Evolutionary conservation across 2,113 vertebrate species (phyloP).

Genomic region (Anoura caudifer): DNA sequence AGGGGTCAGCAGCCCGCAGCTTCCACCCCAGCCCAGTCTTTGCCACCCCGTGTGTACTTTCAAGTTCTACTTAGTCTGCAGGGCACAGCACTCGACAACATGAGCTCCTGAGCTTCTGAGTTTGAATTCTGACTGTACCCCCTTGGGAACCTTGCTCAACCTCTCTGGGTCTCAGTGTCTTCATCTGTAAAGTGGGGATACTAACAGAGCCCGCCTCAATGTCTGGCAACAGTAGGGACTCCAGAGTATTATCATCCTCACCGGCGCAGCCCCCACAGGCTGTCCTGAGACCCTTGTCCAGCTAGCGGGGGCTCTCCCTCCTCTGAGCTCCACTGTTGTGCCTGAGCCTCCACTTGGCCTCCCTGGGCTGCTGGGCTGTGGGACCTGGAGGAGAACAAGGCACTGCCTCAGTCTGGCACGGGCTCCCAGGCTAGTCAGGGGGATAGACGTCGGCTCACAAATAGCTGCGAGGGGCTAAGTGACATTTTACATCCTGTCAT

Average conservation of each 20-base stretch:
- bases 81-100: neutral
- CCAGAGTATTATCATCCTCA: neutral
- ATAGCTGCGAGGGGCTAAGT: neutral
- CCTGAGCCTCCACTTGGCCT: neutral
- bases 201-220: neutral
- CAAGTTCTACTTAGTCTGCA: neutral
- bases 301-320: neutral
- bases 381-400: neutral
- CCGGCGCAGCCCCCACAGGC: neutral
- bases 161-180: neutral
- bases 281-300: neutral
- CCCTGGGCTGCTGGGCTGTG: neutral
- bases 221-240: neutral
- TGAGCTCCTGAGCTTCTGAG: neutral
- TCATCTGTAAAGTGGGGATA: neutral
- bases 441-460: neutral
- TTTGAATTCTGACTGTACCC: neutral
- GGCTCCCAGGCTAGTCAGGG: neutral
- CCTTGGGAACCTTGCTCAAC: neutral
- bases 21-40: neutral
- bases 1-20: neutral
- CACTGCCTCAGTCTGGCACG: too few species aligned
- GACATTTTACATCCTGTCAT: constrained; percentile 49
- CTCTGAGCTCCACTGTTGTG: neutral
- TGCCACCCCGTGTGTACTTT: accelerated